Percentiles rank a stretch among this genome's conserved stretches.
Evolutionary conservation across 1,140 invertebrate genomes (phyloP).

Genomic region (Leptopilina boulardi): DNA sequence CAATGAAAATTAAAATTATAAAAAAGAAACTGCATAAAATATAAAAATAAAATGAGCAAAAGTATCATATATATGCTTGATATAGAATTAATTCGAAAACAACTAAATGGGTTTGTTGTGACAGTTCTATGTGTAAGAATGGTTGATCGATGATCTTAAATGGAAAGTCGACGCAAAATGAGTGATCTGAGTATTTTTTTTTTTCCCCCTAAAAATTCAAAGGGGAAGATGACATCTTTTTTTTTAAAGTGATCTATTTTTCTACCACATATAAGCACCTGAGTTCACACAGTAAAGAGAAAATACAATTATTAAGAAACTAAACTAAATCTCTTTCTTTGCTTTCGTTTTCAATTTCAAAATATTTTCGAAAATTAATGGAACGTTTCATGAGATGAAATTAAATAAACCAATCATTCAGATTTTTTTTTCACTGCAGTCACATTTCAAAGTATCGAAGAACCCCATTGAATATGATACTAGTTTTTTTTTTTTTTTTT

Average conservation of each 20-base stretch:
- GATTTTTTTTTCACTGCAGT: neutral
- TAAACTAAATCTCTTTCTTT: no score
- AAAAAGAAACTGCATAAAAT: neutral
- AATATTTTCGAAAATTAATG: neutral
- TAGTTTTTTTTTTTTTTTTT: no score
- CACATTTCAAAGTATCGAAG: neutral
- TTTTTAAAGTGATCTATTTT: conserved; percentile 15
- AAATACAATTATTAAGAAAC: neutral
- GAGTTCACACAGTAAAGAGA: neutral
- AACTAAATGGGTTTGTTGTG: conserved; percentile 6
- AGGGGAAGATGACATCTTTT: conserved; percentile 13
- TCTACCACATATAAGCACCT: neutral
- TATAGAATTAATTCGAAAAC: neutral
- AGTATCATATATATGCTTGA: neutral
- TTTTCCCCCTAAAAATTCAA: neutral
- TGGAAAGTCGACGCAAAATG: conserved; percentile 4
- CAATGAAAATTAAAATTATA: no score
- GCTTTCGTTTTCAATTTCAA: no score
- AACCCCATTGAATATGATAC: conserved; percentile 12
- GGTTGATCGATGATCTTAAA: conserved; percentile 22
- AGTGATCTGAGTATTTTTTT: conserved; percentile 28
- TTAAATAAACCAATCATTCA: conserved; percentile 12
- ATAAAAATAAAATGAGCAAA: neutral
- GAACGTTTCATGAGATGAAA: neutral
- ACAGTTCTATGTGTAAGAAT: neutral